Percentiles rank a stretch among this genome's conserved stretches.
These are phyloP conservation scores for Epirrita christyi DNA, from an alignment of 2,888 invertebrate species.

Conservation along the genomic window DNA sequence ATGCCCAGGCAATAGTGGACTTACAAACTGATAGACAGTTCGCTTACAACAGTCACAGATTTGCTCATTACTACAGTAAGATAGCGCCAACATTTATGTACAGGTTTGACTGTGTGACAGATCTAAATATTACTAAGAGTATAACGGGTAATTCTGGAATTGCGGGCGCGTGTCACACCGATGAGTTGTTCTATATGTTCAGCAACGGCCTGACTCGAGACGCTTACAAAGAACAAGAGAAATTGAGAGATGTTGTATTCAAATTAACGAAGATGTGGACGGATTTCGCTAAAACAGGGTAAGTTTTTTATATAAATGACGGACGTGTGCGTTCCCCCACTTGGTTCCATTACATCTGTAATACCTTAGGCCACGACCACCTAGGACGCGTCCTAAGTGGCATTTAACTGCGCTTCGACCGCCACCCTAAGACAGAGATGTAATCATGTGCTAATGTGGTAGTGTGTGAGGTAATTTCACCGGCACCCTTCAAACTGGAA, in stretches of 20 bases:
- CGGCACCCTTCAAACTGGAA: too few relatives aligned
- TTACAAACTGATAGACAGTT: conserved; percentile 54
- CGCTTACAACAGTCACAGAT: conserved; percentile 52
- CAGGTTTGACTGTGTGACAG: conserved; percentile 55
- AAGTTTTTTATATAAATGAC: too few relatives aligned
- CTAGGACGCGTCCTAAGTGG: too few relatives aligned
- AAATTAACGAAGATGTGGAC: conserved; percentile 67
- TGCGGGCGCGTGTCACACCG: conserved; percentile 70
- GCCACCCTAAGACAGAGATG: too few relatives aligned
- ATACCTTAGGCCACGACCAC: too few relatives aligned
- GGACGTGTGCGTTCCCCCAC: too few relatives aligned
- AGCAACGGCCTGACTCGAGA: conserved; percentile 59
- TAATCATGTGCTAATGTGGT: too few relatives aligned
- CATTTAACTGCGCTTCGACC: too few relatives aligned
- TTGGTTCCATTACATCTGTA: too few relatives aligned
- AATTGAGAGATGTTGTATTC: conserved; percentile 55
- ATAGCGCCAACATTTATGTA: conserved; percentile 54
- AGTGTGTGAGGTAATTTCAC: too few relatives aligned
- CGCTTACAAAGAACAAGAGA: conserved; percentile 51
- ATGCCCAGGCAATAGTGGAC: conserved; percentile 42
- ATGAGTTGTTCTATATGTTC: conserved; percentile 75
- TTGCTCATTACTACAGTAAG: conserved; percentile 49
- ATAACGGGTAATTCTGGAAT: conserved; percentile 26
- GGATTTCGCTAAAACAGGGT: conserved; percentile 26
- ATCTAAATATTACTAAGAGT: conserved; percentile 57